These are phyloP conservation scores for Scolanthus callimorphus DNA, from an alignment of 92 coral and sea anemone genomes.

Conservation along the genomic window DNA sequence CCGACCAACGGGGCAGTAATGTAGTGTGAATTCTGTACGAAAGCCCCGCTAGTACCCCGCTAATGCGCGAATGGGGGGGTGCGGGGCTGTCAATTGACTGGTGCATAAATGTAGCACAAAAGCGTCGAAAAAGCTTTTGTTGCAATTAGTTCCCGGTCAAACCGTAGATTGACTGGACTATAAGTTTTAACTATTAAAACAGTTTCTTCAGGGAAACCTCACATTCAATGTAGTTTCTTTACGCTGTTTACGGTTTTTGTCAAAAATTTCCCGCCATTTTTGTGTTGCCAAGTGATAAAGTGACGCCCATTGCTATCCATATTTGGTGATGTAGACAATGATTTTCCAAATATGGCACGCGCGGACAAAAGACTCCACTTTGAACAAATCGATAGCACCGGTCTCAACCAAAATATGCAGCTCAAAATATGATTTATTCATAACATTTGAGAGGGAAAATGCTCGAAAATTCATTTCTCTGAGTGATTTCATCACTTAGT, in stretches of 20 bases:
- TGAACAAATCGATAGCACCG: conserved; percentile 2
- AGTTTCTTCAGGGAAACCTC: too few species aligned
- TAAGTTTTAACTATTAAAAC: too few species aligned
- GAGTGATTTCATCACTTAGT: conserved; percentile 24
- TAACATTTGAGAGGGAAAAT: conserved; percentile 15
- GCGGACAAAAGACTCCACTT: conserved; percentile 31
- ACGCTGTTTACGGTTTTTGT: neutral
- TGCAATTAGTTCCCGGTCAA: too few species aligned
- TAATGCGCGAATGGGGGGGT: too few species aligned
- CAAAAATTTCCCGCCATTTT: conserved; percentile 37
- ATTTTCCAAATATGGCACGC: conserved; percentile 63
- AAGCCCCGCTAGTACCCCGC: too few species aligned
- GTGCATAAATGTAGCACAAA: too few species aligned
- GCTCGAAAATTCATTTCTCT: conserved; percentile 1
- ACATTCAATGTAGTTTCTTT: too few species aligned
- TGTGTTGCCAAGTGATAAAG: conserved; percentile 29
- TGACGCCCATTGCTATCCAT: conserved; percentile 46
- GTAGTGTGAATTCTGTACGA: too few species aligned
- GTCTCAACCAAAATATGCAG: conserved; percentile 25
- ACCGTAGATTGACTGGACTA: too few species aligned
- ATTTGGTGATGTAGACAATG: conserved; percentile 87
- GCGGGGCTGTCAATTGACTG: too few species aligned
- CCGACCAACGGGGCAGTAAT: too few species aligned
- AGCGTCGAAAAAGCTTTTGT: too few species aligned
- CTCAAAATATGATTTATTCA: conserved; percentile 29